These are phyloP conservation scores for Eupithecia vulgata DNA, from an alignment of 2,888 invertebrate species.

Conservation along the genomic window DNA sequence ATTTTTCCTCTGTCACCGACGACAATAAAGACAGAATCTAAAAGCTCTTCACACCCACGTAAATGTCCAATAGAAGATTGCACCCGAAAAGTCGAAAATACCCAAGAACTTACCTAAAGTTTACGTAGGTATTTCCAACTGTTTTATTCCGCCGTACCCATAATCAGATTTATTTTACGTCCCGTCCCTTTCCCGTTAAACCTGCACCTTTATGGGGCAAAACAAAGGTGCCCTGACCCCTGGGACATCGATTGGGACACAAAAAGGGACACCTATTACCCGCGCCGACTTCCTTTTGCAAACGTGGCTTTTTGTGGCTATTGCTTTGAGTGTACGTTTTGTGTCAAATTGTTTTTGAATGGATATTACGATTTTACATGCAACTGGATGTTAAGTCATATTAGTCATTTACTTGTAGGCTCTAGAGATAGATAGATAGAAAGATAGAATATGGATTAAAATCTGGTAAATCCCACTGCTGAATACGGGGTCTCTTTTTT, in stretches of 20 bases:
- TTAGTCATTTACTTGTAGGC: neutral
- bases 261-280: slow-evolving; percentile 45
- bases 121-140: slow-evolving; percentile 10
- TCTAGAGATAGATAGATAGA: too few species aligned
- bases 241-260: slow-evolving; percentile 36
- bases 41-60: slow-evolving; percentile 1
- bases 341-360: slow-evolving; percentile 33
- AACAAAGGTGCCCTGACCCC: slow-evolving; percentile 41
- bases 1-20: neutral
- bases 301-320: slow-evolving; percentile 37
- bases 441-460: too few species aligned
- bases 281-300: slow-evolving; percentile 36
- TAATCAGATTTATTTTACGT: slow-evolving; percentile 35
- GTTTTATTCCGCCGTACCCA: slow-evolving; percentile 25
- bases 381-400: slow-evolving; percentile 12
- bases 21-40: neutral
- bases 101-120: neutral
- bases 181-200: slow-evolving; percentile 23
- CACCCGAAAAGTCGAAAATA: slow-evolving; percentile 2
- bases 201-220: slow-evolving; percentile 37
- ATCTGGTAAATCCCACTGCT: too few species aligned
- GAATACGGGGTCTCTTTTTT: too few species aligned
- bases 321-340: slow-evolving; percentile 28
- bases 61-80: neutral
- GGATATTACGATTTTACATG: slow-evolving; percentile 29